Evolutionary conservation across 2,888 invertebrate species (phyloP), one percentile per base, ranked within the genome.

Genomic region (Thera britannica): DNA sequence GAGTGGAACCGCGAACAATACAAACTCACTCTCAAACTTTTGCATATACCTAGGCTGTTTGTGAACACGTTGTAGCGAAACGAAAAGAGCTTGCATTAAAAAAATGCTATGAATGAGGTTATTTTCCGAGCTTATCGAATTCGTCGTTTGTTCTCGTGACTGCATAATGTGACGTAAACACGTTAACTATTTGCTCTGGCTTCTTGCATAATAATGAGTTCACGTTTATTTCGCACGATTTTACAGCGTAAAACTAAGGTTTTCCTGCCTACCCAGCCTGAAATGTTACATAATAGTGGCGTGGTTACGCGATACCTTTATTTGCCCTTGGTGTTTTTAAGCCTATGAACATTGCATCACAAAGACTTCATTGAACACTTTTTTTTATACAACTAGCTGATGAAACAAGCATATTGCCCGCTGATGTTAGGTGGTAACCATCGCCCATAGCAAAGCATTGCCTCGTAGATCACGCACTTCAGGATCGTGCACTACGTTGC

Each of bases 131-230:
- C 75, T 77, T 77, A 70, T 75, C 76, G 72, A 70, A 68, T 68
- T 72, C 69, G 58, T 65, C 73, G 75, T 76, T 73, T 77, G 75
- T 74, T 76, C 77, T 80, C 82, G 80, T 79, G 83, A 77, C 79
- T 76, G 76, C 72, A 73, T 78, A 35, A 61, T 69, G 73, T 85
- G 83, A 83, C 79, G 83, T 81, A 84, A 85, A 78, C 74, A 79
- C 82, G 83, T 84, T 83, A 80, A 80, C 83, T 79, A 79, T 74
- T 79, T 76, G 77, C 75, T 75, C 78, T 75, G 70, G 73, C 75
- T 67, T 73, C 79, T 82, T 84, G 82, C 82, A 83, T 84, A 85
- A 81, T 82, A 81, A 81, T 79, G 76, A 79, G 79, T 77, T 76
- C 80, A 79, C 80, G 82, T 79, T 79, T 78, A 77, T 79, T 81